Evolutionary conservation across 2,113 vertebrate species (phyloP), one percentile per base, ranked within the genome.

Genomic region (Diphyllodes magnificus): DNA sequence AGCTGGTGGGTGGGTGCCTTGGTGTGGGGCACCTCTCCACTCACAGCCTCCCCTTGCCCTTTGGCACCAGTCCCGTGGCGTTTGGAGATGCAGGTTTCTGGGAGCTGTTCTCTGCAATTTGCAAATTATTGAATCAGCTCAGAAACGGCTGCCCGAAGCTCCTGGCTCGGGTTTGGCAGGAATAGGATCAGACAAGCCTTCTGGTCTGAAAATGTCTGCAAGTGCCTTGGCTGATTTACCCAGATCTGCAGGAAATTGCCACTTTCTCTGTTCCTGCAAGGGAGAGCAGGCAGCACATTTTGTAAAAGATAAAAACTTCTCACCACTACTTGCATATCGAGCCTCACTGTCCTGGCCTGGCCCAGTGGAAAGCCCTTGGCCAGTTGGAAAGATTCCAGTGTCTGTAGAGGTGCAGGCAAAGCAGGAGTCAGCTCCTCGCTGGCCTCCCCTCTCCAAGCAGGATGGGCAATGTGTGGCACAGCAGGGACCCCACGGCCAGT

Each of bases 61-160:
- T 51, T 2, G 22, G 44, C 8, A 2, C 2, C 2, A 6, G 40
- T 22, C 24, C 82, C n/a, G 2, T 2, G 2, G 70, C 0, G 1
- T 37, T 23, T 6, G 40, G 79, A 79, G 82, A 10, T 0, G 3
- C 39, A 39, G 82, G 15, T 59, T 90, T 30, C 92, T 93, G 78
- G 90, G 71, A 88, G 90, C 90, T 90, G 71, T 27, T 96, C 87
- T 87, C 61, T 80, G 87, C 61, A 93, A 92, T 95, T 93, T 73
- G 54, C 65, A 64, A 68, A 57, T 94, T 82, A 87, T 82, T 85
- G 89, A 86, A 92, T 93, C 93, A 87, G 94, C 82, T 84, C 81
- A 24, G 95, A 37, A 89, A 13, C 6, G 50, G 84, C 91, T 79
- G 91, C 81, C 83, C 39, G 10, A 56, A 86, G 81, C 63, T 94